Base-by-base conservation (phyloP, 1,140 invertebrate genomes). In the Megalopta genalis region DNA sequence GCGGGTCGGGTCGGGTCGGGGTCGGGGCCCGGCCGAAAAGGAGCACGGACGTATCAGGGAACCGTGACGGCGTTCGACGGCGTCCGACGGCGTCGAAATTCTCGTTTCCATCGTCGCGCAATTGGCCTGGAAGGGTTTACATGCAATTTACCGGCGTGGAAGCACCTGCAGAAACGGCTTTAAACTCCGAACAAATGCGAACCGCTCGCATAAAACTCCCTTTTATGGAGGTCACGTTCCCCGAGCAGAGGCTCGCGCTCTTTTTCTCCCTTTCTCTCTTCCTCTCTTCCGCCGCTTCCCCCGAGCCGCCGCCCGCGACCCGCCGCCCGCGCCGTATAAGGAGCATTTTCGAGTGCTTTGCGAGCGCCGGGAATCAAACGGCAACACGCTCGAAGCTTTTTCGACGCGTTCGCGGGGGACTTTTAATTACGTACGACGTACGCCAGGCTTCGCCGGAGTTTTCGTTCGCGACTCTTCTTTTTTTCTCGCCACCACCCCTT, bases 121-220 rank as follows among this genome's bases (percentile, higher is more conserved):
- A 79, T 79, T 79, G 63, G 62, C 7, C 25, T 32, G 70, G 63
- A 79, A 73, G 70, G 70, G 63, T 74, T 73, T 74, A 74, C 63
- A 52, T 67, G 70, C 70, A 74, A 79, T 74, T 79, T 54, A 42
- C 52, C 23, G 32, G 25, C 54, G 62, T 54, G 52, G 70, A 59
- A 74, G 62, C 77, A 79, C 77, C 70, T 74, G 77, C 77, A 60
- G 77, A 65, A 79, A 66, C 69, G 59, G 69, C 69, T 78, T 77
- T 78, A 78, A 78, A 57, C 69, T 70, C 37, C 63, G 71, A 79
- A 79, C 77, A 73, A 79, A 73, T 52, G 25, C 27, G 62, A 37
- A 49, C 69, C 49, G 62, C 37, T 60, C 62, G 70, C 63, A 49
- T 73, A 73, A 79, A 79, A 79, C 70, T 74, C 71, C 70, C 77